Evolutionary conservation across 1,140 invertebrate genomes (phyloP).

Genomic region (Eumeta japonica): DNA sequence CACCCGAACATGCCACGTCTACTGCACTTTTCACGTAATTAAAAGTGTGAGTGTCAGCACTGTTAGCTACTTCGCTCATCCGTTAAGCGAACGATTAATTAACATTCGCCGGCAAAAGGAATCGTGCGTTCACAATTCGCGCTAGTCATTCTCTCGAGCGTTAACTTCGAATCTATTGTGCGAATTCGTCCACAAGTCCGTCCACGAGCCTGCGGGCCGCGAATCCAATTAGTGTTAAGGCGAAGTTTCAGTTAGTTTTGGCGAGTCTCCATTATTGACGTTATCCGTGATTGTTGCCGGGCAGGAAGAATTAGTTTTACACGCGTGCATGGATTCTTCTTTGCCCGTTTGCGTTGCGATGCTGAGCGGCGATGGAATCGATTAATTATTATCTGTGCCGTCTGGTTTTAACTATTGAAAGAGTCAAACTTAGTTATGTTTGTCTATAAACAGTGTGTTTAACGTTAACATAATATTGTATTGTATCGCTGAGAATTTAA

Average conservation of each 20-base stretch:
- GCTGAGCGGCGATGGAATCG: conserved; percentile 26
- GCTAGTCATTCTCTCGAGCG: neutral
- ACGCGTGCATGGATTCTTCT: conserved; percentile 24
- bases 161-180: neutral
- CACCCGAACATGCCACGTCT: too few species aligned
- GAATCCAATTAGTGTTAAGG: conserved; percentile 45
- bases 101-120: conserved; percentile 7
- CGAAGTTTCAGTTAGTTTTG: conserved; percentile 38
- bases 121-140: conserved; percentile 3
- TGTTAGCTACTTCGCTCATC: neutral
- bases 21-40: conserved; percentile 3
- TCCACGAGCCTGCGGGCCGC: conserved; percentile 20
- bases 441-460: neutral
- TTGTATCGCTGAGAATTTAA: too few species aligned
- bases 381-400: conserved; percentile 17
- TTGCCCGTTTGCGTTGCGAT: conserved; percentile 22
- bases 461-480: too few species aligned
- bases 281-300: conserved; percentile 33
- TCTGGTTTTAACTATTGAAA: neutral
- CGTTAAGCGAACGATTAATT: conserved; percentile 1
- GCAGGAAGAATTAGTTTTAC: conserved; percentile 20
- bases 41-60: neutral
- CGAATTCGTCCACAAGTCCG: conserved; percentile 14
- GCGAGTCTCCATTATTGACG: conserved; percentile 32
- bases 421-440: neutral